phyloP scores from a whole-genome alignment of 1,140 invertebrate genomes.

The Saccostrea cuccullata region DNA sequence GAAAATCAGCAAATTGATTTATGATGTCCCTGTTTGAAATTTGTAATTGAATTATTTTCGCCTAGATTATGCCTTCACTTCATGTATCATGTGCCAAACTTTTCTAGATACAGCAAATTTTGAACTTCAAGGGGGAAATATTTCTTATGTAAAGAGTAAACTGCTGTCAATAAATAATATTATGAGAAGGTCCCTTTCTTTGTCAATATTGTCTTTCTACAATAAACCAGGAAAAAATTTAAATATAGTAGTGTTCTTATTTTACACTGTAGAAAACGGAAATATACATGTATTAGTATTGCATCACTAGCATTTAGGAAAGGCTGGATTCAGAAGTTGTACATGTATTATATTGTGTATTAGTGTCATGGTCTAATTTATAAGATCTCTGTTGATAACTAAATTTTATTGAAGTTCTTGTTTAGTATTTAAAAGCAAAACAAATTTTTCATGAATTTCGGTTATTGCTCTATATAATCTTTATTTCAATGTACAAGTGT shows the following conservation, averaged over 20 bases:
- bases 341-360: too few relatives aligned
- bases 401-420: too few relatives aligned
- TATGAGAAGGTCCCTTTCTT: conserved; percentile 25
- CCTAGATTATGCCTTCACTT: not conserved
- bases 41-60: not conserved
- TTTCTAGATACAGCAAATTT: conserved; percentile 27
- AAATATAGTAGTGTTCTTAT: not conserved
- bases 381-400: too few relatives aligned
- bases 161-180: not conserved
- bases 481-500: too few relatives aligned
- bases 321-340: too few relatives aligned
- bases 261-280: not conserved
- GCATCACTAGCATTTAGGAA: too few relatives aligned
- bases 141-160: not conserved
- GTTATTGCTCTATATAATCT: too few relatives aligned
- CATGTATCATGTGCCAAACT: conserved; percentile 12
- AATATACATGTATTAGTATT: too few relatives aligned
- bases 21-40: not conserved
- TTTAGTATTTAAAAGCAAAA: too few relatives aligned
- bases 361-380: too few relatives aligned
- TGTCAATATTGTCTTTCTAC: conserved; percentile 33
- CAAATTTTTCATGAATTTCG: too few relatives aligned
- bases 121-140: not conserved
- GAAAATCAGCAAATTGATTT: not conserved
- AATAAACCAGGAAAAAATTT: not conserved